These are phyloP conservation scores for Aurelia sp. DNA, from an alignment of 30 jellyfish, hydroid and myxozoan genomes.

Conservation along the genomic window DNA sequence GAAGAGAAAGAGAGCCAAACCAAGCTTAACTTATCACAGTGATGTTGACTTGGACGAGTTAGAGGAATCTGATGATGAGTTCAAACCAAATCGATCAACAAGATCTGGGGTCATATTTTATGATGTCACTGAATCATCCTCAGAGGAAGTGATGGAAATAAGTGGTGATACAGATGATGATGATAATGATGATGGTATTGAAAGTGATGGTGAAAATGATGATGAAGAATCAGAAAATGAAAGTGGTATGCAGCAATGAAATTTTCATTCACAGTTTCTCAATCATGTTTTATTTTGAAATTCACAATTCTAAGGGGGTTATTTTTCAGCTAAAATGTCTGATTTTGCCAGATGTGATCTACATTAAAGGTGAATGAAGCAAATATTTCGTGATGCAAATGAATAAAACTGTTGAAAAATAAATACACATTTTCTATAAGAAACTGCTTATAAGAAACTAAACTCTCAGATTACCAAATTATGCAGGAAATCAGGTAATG, in stretches of 20 bases:
- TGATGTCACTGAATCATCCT: neutral
- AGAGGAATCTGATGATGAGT: conserved; percentile 8
- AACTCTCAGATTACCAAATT: no score
- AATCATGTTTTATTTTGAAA: no score
- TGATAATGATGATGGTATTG: conserved; percentile 24
- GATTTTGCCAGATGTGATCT: no score
- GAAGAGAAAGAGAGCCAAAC: neutral
- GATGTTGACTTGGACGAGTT: conserved; percentile 7
- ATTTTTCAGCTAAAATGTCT: no score
- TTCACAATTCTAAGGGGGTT: no score
- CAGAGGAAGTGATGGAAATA: conserved; percentile 10
- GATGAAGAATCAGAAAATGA: conserved; percentile 36
- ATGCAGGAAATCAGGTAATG: no score
- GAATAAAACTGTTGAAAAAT: no score
- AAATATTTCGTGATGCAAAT: no score
- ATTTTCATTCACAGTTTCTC: no score
- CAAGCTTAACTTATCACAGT: conserved; percentile 5
- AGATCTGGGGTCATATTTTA: neutral
- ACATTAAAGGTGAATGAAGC: no score
- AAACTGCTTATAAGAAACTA: no score
- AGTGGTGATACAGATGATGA: conserved; percentile 4
- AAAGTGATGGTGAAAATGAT: conserved; percentile 36
- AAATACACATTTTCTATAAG: no score
- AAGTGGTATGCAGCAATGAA: neutral
- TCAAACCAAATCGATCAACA: neutral